Conservation (phyloP, 2,797 vertebrate genomes). For the Adrianichthys oophorus region DNA sequence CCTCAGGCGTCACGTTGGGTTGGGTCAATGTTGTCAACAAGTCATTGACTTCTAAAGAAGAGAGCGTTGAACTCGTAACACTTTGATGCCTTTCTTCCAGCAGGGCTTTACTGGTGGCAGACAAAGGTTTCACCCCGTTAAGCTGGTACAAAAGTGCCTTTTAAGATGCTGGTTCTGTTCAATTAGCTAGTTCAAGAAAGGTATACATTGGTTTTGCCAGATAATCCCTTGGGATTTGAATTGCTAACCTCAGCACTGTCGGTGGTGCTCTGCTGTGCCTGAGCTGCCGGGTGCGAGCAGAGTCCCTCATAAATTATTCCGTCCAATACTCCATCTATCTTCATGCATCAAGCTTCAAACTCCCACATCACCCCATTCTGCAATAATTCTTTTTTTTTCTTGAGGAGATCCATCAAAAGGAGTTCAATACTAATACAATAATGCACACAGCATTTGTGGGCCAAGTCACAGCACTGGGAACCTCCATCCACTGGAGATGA, state of each 20-base stretch:
- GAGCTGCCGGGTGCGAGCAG: constrained; percentile 19
- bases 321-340: constrained; percentile 61
- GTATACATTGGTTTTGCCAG: constrained; percentile 50
- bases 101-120: constrained; percentile 19
- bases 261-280: constrained; percentile 29
- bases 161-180: constrained; percentile 50
- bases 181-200: constrained; percentile 52
- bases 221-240: constrained; percentile 52
- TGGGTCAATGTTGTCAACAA: too few species aligned
- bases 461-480: constrained; percentile 13
- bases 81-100: neutral
- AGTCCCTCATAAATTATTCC: constrained; percentile 66
- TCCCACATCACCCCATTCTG: constrained; percentile 48
- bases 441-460: constrained; percentile 12
- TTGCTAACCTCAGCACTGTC: constrained; percentile 64
- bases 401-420: constrained; percentile 56
- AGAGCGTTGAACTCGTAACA: too few species aligned
- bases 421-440: constrained; percentile 63
- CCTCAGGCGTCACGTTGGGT: too few species aligned
- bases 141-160: constrained; percentile 54
- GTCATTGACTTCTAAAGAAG: too few species aligned
- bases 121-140: constrained; percentile 33
- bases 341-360: constrained; percentile 66
- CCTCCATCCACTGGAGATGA: constrained; percentile 28
- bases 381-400: constrained; percentile 69